phyloP scores from a whole-genome alignment of 2,113 vertebrate species.

The Sciurus niger region DNA sequence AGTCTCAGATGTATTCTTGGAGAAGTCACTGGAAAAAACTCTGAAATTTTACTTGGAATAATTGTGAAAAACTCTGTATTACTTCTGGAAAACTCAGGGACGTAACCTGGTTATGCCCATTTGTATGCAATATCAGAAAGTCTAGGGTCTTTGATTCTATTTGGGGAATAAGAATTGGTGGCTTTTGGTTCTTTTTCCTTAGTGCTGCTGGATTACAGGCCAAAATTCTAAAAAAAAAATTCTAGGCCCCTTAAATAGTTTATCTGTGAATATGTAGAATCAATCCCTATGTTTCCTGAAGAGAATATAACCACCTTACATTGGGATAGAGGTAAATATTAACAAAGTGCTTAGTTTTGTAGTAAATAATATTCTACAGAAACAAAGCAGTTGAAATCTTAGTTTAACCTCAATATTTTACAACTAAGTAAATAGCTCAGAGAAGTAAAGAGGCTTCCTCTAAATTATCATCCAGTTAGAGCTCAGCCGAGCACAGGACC shows the following conservation, averaged over 20 bases:
- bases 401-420: not conserved
- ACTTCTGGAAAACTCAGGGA: not conserved
- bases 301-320: not conserved
- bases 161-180: not conserved
- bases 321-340: not conserved
- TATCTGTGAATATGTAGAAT: conserved; percentile 1
- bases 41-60: conserved; percentile 50
- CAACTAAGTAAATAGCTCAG: not conserved
- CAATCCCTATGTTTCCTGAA: not conserved
- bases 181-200: conserved; percentile 6
- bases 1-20: not conserved
- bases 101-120: not conserved
- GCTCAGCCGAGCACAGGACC: no score
- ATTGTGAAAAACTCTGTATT: not conserved
- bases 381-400: not conserved
- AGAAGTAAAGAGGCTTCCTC: not conserved
- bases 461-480: not conserved
- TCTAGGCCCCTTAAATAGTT: not conserved
- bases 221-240: not conserved
- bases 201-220: not conserved
- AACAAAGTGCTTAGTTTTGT: not conserved
- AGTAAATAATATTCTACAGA: not conserved
- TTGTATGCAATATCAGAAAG: conserved; percentile 43
- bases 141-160: not conserved
- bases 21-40: not conserved